phyloP scores from a whole-genome alignment of 2,888 invertebrate genomes.

The Drosophila dives region DNA sequence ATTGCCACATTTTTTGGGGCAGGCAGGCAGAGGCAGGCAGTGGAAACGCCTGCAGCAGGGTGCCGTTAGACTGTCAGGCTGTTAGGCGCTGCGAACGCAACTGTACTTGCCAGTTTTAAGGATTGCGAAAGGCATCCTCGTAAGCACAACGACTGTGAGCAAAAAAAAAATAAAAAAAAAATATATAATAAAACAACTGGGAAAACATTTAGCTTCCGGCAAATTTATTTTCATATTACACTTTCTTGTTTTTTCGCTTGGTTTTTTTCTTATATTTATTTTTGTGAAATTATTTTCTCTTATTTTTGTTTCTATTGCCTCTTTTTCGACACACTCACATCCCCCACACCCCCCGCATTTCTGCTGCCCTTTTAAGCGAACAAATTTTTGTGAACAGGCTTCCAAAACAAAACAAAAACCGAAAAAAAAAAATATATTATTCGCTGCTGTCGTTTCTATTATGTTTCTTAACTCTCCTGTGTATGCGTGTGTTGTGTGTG shows the following conservation, averaged over 20 bases:
- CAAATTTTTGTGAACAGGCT: constrained; percentile 61
- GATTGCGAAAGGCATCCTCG: constrained; percentile 14
- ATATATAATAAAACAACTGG: constrained; percentile 14
- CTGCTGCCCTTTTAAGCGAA: constrained; percentile 50
- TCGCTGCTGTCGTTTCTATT: constrained; percentile 72
- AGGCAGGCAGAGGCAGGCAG: constrained; percentile 9
- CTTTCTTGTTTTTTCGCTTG: constrained; percentile 49
- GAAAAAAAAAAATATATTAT: constrained; percentile 28
- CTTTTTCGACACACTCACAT: constrained; percentile 45
- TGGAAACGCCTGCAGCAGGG: constrained; percentile 19
- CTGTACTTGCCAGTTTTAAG: constrained; percentile 45
- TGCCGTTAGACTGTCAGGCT: constrained; percentile 34
- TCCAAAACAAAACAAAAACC: constrained; percentile 29
- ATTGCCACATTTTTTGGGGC: constrained; percentile 10
- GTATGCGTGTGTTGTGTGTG: constrained; percentile 26
- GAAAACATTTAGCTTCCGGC: constrained; percentile 77
- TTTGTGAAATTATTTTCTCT: constrained; percentile 13
- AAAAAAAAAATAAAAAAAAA: constrained; percentile 5
- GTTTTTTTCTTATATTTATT: constrained; percentile 14
- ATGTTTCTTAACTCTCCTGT: constrained; percentile 57
- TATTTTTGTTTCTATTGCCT: constrained; percentile 16
- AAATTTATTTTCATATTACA: constrained; percentile 71
- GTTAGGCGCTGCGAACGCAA: constrained; percentile 39
- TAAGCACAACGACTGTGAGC: constrained; percentile 11
- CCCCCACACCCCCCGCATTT: background rate